Evolutionary conservation across 1,140 invertebrate species (phyloP), one percentile per base, ranked within the genome.

Genomic region (Lucilia cuprina): DNA sequence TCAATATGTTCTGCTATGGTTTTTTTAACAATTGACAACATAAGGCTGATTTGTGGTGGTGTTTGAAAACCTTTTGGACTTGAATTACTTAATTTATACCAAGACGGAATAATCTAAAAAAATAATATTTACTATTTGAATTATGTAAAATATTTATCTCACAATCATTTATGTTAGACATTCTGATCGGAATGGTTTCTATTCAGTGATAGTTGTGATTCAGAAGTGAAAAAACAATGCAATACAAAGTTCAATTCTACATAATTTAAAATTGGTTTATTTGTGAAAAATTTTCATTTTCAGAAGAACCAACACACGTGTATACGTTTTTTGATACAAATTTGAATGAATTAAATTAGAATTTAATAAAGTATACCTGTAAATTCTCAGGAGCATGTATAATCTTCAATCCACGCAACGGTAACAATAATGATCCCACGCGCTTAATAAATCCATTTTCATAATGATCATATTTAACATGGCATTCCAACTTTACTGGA

Each of bases 21-120:
- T 74, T 90, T 90, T 41, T 90, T 90, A 14, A 89, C 85, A 25
- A 90, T 88, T 50, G 87, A 86, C 75, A 90, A 84, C 83, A 87
- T 85, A 0, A 90, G 85, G 19, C 88, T 86, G 5, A 90, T 88
- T 77, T 90, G 88, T 30, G 89, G 89, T 50, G 88, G 89, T 21
- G 86, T 87, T 9, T 86, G 86, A 0, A 87, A 87, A 49, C 86
- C 88, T 65, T 89, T 86, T 21, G 82, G 86, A 77, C 85, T 87
- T 12, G 85, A 85, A 70, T 86, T 89, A 50, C 86, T 87, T 12
- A 90, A 78, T 83, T 90, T 90, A 82, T 90, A 88, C 89, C 89
- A 90, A 82, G 87, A 84, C 80, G 86, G 85, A 78, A 89, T 90
- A 1, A 89, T 35, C 35, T 88, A 74, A 85, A 4, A 80, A 41